These are phyloP conservation scores for Fulmarus glacialis DNA, from an alignment of 2,113 vertebrate genomes.

Conservation along the genomic window DNA sequence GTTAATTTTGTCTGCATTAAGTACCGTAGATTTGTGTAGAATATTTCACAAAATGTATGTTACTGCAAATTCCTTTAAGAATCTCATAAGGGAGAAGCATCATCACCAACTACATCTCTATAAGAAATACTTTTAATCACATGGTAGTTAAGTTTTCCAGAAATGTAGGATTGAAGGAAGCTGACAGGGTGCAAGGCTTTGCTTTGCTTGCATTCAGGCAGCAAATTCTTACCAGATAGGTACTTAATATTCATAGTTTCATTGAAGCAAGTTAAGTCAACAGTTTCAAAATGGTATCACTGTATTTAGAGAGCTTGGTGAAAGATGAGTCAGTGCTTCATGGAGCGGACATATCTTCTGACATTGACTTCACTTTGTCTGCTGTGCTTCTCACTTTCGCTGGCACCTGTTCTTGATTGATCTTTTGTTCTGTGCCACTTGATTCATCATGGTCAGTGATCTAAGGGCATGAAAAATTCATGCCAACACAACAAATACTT, in stretches of 20 bases:
- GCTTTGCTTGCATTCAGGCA: background rate
- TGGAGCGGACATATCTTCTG: background rate
- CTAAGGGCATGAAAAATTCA: constrained; percentile 38
- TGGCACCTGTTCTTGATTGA: constrained; percentile 18
- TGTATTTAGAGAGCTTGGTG: background rate
- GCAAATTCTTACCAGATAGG: background rate
- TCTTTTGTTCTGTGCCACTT: constrained; percentile 29
- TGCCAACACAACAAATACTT: background rate
- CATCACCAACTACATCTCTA: background rate
- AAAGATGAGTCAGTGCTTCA: background rate
- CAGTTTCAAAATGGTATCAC: background rate
- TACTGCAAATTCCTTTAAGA: background rate
- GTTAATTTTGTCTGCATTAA: background rate
- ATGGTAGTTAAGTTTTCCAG: background rate
- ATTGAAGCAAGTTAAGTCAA: background rate
- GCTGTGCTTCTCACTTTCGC: background rate
- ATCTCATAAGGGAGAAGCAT: background rate
- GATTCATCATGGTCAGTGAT: constrained; percentile 4
- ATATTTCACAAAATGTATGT: background rate
- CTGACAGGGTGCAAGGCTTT: background rate
- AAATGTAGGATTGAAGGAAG: background rate
- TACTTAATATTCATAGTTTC: constrained; percentile 12
- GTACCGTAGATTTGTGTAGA: background rate
- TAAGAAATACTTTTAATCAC: background rate
- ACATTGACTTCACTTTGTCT: background rate